Evolutionary conservation across 2,888 invertebrate genomes (phyloP).

Genomic region (Eucera pruinosa): DNA sequence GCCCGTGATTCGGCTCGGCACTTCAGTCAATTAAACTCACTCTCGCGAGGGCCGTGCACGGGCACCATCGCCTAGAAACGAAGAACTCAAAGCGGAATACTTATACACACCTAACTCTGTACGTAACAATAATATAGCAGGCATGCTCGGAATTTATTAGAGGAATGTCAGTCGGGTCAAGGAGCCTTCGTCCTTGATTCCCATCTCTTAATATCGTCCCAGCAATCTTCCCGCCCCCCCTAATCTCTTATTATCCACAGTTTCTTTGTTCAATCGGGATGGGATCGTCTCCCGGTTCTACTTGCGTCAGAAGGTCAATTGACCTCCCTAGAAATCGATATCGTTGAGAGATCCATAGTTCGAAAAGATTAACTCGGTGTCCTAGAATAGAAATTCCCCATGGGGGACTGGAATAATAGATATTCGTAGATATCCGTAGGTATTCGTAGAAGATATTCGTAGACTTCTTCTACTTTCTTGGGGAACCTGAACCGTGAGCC

Average conservation of each 20-base stretch:
- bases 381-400: too few relatives aligned
- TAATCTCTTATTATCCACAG: not conserved
- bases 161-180: slow-evolving; percentile 46
- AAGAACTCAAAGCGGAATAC: slow-evolving; percentile 25
- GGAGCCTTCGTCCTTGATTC: slow-evolving; percentile 5
- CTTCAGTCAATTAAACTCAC: slow-evolving; percentile 69
- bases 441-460: too few relatives aligned
- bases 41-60: slow-evolving; percentile 44
- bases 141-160: slow-evolving; percentile 37
- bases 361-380: too few relatives aligned
- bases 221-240: not conserved
- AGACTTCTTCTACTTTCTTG: not conserved
- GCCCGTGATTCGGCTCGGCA: slow-evolving; percentile 50
- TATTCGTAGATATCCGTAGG: too few relatives aligned
- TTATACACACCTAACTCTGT: not conserved
- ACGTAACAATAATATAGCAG: not conserved
- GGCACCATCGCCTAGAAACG: slow-evolving; percentile 31
- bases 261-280: not conserved
- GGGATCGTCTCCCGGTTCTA: not conserved
- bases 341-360: not conserved
- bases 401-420: too few relatives aligned
- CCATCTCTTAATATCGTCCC: not conserved
- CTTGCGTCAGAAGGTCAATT: slow-evolving; percentile 34
- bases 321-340: slow-evolving; percentile 2
- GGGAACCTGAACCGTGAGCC: not conserved